phyloP scores from a whole-genome alignment of 2,113 vertebrate genomes.

The Progne subis region DNA sequence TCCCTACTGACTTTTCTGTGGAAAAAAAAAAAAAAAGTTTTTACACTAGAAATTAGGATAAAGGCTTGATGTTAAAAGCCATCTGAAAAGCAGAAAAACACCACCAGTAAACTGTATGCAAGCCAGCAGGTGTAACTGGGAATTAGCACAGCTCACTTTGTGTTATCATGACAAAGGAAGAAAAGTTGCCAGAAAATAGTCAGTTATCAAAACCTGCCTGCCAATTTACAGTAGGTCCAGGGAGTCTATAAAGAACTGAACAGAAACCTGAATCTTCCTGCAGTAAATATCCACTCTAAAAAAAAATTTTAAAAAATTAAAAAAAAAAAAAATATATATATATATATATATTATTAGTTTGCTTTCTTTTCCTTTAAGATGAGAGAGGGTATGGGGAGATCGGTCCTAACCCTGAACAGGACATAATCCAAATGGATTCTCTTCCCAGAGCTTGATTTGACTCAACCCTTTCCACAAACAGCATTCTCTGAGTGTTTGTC shows the following conservation, averaged over 20 bases:
- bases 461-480: neutral
- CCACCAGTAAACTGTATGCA: neutral
- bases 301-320: neutral
- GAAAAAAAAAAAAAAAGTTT: neutral
- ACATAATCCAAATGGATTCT: neutral
- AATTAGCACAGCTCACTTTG: neutral
- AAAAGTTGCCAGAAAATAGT: neutral
- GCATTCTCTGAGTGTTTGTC: neutral
- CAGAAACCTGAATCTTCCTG: neutral
- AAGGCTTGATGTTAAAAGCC: neutral
- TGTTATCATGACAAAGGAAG: neutral
- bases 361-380: neutral
- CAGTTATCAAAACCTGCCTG: neutral
- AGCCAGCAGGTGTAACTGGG: neutral
- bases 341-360: neutral
- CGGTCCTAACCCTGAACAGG: rapidly evolving
- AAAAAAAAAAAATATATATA: neutral
- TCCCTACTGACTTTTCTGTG: neutral
- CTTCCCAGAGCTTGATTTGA: neutral
- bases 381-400: neutral
- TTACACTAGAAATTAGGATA: neutral
- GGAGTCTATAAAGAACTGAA: neutral
- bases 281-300: neutral
- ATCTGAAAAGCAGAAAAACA: neutral
- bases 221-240: neutral